Evolutionary conservation across 2,113 vertebrate genomes (phyloP).

Genomic region (Gymnogyps californianus): DNA sequence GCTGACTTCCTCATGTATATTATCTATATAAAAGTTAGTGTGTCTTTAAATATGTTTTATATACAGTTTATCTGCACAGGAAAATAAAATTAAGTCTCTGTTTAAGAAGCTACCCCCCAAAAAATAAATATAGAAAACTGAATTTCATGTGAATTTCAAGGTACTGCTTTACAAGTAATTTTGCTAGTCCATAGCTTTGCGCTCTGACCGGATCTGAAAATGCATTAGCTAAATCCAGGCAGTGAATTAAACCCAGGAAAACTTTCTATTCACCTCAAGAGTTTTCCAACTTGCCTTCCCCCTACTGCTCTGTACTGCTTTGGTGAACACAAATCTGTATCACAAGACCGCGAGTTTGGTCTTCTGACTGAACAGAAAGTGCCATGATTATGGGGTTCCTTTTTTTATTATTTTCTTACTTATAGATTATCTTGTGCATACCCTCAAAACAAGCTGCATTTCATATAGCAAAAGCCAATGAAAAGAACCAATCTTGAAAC

Average conservation of each 20-base stretch:
- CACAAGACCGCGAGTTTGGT: rapidly evolving
- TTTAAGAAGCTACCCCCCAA: not conserved
- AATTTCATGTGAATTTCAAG: not conserved
- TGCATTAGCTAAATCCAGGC: not conserved
- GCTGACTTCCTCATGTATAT: not conserved
- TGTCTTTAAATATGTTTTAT: not conserved
- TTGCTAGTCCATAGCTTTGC: not conserved
- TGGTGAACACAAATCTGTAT: not conserved
- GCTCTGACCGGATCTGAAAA: not conserved
- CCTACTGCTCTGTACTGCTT: not conserved
- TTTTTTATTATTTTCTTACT: not conserved
- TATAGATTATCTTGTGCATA: rapidly evolving
- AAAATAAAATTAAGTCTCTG: not conserved
- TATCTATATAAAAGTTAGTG: not conserved
- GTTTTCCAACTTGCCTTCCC: not conserved
- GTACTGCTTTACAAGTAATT: not conserved
- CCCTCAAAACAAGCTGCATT: not conserved
- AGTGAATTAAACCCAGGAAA: not conserved
- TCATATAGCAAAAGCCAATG: rapidly evolving
- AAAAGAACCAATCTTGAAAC: rapidly evolving
- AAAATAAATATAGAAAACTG: not conserved
- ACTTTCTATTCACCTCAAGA: not conserved
- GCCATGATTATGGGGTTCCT: rapidly evolving
- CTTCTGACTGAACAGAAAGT: not conserved
- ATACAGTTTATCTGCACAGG: not conserved